Conservation (phyloP, 2,888 invertebrate genomes). For the Uloborus plumipes region DNA sequence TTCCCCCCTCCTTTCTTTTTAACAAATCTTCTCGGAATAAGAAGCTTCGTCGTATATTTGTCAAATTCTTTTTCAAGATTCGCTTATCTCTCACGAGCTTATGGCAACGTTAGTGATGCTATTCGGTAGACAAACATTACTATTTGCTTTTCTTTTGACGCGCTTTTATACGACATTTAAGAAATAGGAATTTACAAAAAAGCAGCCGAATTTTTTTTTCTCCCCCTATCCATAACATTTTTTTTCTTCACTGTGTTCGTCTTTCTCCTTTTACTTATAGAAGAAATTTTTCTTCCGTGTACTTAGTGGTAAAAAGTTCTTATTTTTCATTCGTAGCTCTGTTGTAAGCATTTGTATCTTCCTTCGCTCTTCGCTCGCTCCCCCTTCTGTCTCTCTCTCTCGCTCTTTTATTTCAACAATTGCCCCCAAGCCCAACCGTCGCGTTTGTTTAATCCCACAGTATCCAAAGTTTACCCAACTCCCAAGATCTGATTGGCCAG, state of each 20-base stretch:
- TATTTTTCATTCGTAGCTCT: constrained; percentile 54
- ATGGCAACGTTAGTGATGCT: constrained; percentile 42
- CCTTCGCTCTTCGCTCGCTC: not conserved
- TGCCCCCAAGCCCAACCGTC: constrained; percentile 58
- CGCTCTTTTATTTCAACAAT: constrained; percentile 61
- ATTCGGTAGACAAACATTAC: constrained; percentile 62
- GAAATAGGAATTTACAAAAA: constrained; percentile 57
- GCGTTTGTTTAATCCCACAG: constrained; percentile 64
- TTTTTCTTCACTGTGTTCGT: not conserved
- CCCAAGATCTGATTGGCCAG: constrained; percentile 63
- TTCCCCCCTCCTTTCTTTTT: constrained; percentile 16
- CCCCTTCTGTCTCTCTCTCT: constrained; percentile 18
- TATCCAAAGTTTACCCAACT: constrained; percentile 65
- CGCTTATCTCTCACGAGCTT: constrained; percentile 56
- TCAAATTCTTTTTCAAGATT: constrained; percentile 60
- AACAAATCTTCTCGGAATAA: constrained; percentile 53
- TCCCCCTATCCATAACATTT: constrained; percentile 25
- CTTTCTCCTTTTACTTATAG: constrained; percentile 24
- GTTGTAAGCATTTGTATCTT: constrained; percentile 57
- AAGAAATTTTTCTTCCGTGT: constrained; percentile 51
- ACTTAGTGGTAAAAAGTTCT: constrained; percentile 64
- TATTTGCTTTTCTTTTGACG: constrained; percentile 63
- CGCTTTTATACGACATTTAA: constrained; percentile 60
- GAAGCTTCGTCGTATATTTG: constrained; percentile 50
- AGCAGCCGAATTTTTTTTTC: constrained; percentile 27